Conservation (phyloP, 2,113 vertebrate species). For the Pelvicachromis taeniatus region DNA sequence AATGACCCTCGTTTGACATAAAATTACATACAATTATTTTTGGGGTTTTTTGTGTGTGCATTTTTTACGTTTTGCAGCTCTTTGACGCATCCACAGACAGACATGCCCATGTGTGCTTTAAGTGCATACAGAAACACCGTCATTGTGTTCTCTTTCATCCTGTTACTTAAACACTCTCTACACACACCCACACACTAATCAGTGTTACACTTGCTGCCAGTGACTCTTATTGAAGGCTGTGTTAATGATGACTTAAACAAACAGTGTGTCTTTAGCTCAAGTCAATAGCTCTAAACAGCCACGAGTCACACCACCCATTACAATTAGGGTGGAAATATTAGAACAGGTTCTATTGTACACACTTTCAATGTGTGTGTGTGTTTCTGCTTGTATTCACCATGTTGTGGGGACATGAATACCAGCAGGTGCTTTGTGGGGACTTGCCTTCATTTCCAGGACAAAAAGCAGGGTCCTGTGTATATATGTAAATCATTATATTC, state of each 20-base stretch:
- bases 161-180: neutral
- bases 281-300: conserved; percentile 45
- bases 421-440: neutral
- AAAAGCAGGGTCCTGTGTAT: neutral
- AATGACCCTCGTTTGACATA: neutral
- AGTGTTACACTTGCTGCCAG: conserved; percentile 12
- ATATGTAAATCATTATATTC: neutral
- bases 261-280: conserved; percentile 44
- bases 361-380: neutral
- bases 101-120: neutral
- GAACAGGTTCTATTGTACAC: neutral
- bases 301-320: conserved; percentile 40
- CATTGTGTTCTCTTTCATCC: neutral
- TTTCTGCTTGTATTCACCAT: neutral
- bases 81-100: neutral
- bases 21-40: rapidly evolving
- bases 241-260: conserved; percentile 60
- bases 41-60: neutral
- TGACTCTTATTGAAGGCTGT: conserved; percentile 44
- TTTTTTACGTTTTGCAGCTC: neutral
- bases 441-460: neutral
- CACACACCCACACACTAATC: conserved; percentile 9
- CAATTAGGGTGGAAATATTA: conserved; percentile 46
- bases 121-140: neutral
- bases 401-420: neutral